A percentile compares a stretch with the other conserved stretches of the same genome.
Evolutionary conservation across 2,797 vertebrate species (phyloP).

Genomic region (Crocodylus rhombifer): DNA sequence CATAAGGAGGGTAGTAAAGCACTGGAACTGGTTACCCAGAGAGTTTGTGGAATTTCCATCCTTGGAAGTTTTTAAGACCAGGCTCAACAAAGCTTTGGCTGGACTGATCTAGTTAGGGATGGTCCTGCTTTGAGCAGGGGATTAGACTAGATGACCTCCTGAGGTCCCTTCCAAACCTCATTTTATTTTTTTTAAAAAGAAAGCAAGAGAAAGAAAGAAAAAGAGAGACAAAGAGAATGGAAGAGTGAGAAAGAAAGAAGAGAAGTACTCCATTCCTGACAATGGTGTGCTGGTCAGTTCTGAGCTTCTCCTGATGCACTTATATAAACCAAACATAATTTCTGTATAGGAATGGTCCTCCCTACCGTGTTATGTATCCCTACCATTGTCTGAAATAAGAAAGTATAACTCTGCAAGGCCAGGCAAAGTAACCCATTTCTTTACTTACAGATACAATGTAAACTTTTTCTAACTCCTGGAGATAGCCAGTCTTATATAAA

Average conservation of each 20-base stretch:
- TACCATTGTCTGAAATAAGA: neutral
- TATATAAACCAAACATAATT: neutral
- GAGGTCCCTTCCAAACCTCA: no score
- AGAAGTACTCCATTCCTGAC: neutral
- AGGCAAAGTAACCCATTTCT: neutral
- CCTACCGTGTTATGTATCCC: neutral
- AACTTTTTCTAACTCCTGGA: neutral
- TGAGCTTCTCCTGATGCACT: neutral
- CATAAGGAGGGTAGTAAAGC: no score
- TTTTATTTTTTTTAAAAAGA: no score
- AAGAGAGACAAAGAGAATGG: no score
- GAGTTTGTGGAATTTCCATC: no score
- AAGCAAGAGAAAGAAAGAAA: rapidly evolving
- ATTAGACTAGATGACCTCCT: no score
- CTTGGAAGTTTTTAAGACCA: no score
- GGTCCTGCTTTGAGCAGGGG: no score
- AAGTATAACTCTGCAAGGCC: neutral
- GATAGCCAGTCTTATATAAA: rapidly evolving
- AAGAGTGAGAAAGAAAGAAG: no score
- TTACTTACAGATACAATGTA: neutral
- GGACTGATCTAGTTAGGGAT: no score
- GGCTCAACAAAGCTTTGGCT: no score
- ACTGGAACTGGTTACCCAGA: no score
- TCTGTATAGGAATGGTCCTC: neutral
- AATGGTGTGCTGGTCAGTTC: neutral